Conservation (phyloP, 1,140 invertebrate genomes). For the Bombus waltoni region DNA sequence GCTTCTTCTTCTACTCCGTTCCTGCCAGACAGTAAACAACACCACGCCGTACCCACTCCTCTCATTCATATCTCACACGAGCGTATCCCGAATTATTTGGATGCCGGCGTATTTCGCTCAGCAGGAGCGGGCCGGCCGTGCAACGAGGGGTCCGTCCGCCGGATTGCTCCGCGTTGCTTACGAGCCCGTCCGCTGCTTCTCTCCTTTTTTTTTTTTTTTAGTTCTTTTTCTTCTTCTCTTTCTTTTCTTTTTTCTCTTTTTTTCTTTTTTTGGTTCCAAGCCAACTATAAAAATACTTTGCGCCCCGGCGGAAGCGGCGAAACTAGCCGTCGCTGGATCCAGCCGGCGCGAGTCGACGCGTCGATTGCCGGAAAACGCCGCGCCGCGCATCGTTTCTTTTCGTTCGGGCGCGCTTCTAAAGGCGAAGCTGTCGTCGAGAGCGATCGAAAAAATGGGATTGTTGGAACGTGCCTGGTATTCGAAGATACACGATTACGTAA, state of each 20-base stretch:
- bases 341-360: neutral
- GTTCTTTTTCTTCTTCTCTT: neutral
- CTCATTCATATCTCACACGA: constrained; percentile 74
- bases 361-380: neutral
- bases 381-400: neutral
- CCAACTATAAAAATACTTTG: constrained; percentile 16
- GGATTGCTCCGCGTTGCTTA: constrained; percentile 30
- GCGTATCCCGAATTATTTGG: constrained; percentile 69
- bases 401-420: neutral
- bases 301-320: neutral
- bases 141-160: constrained; percentile 2
- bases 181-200: neutral
- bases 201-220: neutral
- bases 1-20: constrained; percentile 66
- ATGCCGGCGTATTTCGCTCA: constrained; percentile 56
- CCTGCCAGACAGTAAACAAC: constrained; percentile 75
- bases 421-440: neutral
- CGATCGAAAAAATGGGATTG: neutral
- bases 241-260: neutral
- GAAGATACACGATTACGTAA: too few species aligned
- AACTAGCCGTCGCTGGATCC: neutral
- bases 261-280: neutral
- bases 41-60: constrained; percentile 66
- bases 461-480: neutral
- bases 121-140: constrained; percentile 6